These are phyloP conservation scores for Neopelma chrysocephalum DNA, from an alignment of 2,797 vertebrate genomes.

Conservation along the genomic window DNA sequence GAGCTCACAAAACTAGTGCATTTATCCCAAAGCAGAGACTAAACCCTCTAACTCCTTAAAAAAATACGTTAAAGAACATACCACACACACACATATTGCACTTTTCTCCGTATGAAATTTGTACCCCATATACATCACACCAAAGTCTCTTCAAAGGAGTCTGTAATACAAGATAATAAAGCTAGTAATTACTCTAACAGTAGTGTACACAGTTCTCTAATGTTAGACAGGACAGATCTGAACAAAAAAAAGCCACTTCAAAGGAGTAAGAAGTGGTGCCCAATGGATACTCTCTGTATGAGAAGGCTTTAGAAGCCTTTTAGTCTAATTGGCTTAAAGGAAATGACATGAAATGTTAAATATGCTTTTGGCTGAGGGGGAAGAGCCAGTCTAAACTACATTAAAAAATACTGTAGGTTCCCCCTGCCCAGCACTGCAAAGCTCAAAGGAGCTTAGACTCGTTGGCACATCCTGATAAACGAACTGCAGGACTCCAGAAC, in stretches of 20 bases:
- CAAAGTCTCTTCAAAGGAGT: constrained; percentile 76
- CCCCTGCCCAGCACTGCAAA: neutral
- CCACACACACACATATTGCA: constrained; percentile 79
- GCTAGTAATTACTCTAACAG: constrained; percentile 64
- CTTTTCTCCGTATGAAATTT: constrained; percentile 74
- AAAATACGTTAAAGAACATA: constrained; percentile 76
- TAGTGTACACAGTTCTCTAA: constrained; percentile 66
- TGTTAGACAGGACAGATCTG: neutral
- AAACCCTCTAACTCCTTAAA: constrained; percentile 71
- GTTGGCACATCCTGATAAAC: constrained; percentile 15
- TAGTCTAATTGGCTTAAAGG: constrained; percentile 4
- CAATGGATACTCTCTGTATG: neutral
- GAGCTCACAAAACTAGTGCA: constrained; percentile 71
- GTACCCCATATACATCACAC: constrained; percentile 71
- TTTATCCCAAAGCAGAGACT: constrained; percentile 74
- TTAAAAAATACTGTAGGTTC: neutral
- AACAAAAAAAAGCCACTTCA: constrained; percentile 37
- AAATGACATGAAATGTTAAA: constrained; percentile 8
- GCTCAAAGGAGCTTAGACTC: neutral
- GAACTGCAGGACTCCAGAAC: neutral
- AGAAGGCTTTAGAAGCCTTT: neutral
- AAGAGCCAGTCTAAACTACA: neutral
- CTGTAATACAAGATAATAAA: constrained; percentile 66
- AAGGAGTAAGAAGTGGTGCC: neutral
- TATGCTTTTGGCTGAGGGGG: neutral